Percentiles rank a stretch among this genome's conserved stretches.
Conservation (phyloP, 2,797 vertebrate genomes). For the Tragopan temminckii region DNA sequence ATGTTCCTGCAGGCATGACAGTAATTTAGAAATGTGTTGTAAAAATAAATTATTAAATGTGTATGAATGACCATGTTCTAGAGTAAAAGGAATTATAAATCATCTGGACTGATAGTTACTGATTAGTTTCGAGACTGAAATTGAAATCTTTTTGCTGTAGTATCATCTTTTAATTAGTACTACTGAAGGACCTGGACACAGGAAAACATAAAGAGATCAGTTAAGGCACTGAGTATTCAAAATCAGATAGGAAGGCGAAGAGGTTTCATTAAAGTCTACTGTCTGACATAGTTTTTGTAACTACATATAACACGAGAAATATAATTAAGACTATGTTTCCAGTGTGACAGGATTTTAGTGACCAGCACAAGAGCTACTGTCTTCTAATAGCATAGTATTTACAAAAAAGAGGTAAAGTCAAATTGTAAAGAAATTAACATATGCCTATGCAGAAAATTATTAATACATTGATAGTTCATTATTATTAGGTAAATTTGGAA, state of each 20-base stretch:
- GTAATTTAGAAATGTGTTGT: neutral
- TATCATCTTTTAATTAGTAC: neutral
- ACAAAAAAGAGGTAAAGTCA: neutral
- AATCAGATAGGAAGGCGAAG: neutral
- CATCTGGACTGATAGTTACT: neutral
- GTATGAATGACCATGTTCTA: neutral
- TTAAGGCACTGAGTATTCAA: neutral
- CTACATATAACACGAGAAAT: neutral
- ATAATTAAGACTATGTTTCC: neutral
- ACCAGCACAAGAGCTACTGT: neutral
- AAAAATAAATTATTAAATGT: neutral
- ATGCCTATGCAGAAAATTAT: neutral
- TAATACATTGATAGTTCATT: neutral
- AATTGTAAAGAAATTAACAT: neutral
- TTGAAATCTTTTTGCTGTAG: neutral
- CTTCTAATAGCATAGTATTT: neutral
- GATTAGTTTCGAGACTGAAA: neutral
- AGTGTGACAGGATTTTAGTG: neutral
- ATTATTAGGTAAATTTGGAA: neutral
- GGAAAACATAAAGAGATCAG: neutral
- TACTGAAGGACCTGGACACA: neutral
- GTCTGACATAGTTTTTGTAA: neutral
- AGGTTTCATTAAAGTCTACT: neutral
- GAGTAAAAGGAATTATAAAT: neutral
- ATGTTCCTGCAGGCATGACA: rapidly evolving